Percentiles rank a stretch among this genome's conserved stretches.
phyloP scores from a whole-genome alignment of 2,888 invertebrate genomes.

The Aromia moschata region DNA sequence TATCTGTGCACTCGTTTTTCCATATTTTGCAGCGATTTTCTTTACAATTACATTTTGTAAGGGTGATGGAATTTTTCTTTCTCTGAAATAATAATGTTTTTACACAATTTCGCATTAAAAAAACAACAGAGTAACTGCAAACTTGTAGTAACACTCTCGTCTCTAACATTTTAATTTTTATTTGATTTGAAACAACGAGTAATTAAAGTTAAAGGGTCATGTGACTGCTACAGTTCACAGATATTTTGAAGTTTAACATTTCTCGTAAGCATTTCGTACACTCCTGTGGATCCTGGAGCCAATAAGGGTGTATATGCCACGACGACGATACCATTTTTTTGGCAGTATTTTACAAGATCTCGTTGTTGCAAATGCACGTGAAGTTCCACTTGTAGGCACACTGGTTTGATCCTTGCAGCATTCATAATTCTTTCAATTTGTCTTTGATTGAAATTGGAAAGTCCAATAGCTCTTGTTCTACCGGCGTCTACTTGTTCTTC shows the following conservation, averaged over 20 bases:
- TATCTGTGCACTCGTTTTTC: conserved; percentile 77
- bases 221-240: not conserved
- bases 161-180: not conserved
- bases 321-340: conserved; percentile 31
- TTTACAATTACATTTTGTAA: conserved; percentile 68
- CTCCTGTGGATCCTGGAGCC: conserved; percentile 53
- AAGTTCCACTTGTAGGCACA: conserved; percentile 72
- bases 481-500: conserved; percentile 74
- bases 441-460: conserved; percentile 65
- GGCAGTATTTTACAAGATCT: conserved; percentile 49
- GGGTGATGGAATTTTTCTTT: conserved; percentile 69
- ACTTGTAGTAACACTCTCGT: too few relatives aligned
- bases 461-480: conserved; percentile 79
- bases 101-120: not conserved
- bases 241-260: too few relatives aligned
- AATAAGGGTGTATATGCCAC: conserved; percentile 64
- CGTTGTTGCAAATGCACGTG: conserved; percentile 65
- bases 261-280: too few relatives aligned
- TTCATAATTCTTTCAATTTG: conserved; percentile 32
- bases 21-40: conserved; percentile 67
- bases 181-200: too few relatives aligned
- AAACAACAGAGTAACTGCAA: too few relatives aligned
- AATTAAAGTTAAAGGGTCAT: too few relatives aligned
- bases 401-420: conserved; percentile 68
- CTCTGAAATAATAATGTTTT: too few relatives aligned